Conservation (phyloP, 2,113 vertebrate species). For the Thryonomys swinderianus region DNA sequence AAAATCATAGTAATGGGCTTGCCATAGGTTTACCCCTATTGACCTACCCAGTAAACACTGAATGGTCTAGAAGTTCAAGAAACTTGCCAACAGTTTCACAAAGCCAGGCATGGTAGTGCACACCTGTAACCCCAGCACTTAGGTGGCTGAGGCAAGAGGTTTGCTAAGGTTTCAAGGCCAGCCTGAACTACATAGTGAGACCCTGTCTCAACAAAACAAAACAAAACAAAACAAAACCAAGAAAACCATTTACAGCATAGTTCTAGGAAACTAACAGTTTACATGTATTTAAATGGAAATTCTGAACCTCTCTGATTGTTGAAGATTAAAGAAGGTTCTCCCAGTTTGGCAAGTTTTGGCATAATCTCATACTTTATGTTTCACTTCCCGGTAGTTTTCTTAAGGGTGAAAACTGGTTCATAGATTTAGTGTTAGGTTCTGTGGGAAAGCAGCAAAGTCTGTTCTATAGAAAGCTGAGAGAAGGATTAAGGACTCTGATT, state of each 20-base stretch:
- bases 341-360: constrained; percentile 41
- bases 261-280: constrained; percentile 36
- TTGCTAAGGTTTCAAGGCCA: no score
- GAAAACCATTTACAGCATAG: neutral
- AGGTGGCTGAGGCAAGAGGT: no score
- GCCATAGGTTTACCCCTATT: neutral
- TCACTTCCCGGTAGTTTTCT: constrained; percentile 67
- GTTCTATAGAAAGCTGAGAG: constrained; percentile 26
- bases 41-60: neutral
- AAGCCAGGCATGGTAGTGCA: no score
- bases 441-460: constrained; percentile 31
- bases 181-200: neutral
- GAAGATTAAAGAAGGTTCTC: constrained; percentile 47
- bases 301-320: constrained; percentile 9
- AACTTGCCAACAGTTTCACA: neutral
- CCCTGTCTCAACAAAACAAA: neutral
- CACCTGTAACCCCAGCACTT: no score
- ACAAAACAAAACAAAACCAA: neutral
- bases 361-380: constrained; percentile 49
- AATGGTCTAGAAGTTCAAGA: neutral
- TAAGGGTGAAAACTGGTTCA: constrained; percentile 49
- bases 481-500: constrained; percentile 39
- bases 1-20: neutral
- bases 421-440: constrained; percentile 25
- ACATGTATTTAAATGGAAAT: constrained; percentile 28